Evolutionary conservation across 2,888 invertebrate genomes (phyloP).

Genomic region (Cheilosia vernalis): DNA sequence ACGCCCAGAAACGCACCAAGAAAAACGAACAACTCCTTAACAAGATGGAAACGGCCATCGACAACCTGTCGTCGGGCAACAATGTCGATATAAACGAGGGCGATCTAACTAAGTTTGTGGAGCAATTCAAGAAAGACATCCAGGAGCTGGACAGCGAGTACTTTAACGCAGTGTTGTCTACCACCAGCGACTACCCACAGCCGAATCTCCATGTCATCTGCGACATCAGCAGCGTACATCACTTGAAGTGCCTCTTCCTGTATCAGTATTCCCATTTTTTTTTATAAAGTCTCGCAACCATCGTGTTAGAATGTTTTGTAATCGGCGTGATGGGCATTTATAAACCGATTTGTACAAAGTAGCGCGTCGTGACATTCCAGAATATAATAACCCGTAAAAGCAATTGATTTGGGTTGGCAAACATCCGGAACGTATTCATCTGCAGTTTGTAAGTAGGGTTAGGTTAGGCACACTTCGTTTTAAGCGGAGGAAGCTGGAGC

Average conservation of each 20-base stretch:
- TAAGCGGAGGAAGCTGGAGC: too few relatives aligned
- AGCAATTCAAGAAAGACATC: constrained; percentile 81
- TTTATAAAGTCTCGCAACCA: not conserved
- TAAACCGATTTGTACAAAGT: not conserved
- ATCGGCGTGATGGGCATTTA: not conserved
- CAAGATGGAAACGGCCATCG: constrained; percentile 81
- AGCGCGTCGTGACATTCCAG: too few relatives aligned
- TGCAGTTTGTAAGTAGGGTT: too few relatives aligned
- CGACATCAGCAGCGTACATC: not conserved
- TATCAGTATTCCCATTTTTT: constrained; percentile 42
- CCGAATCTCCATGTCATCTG: not conserved
- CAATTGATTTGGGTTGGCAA: too few relatives aligned
- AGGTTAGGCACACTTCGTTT: too few relatives aligned
- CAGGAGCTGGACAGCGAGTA: constrained; percentile 81
- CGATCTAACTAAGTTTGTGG: constrained; percentile 80
- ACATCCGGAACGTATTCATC: too few relatives aligned
- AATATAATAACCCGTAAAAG: too few relatives aligned
- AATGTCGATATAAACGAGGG: constrained; percentile 80
- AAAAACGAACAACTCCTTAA: constrained; percentile 80
- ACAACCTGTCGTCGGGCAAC: constrained; percentile 80
- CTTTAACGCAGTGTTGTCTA: constrained; percentile 79
- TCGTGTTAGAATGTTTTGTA: not conserved
- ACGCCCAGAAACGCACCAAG: constrained; percentile 79
- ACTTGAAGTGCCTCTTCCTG: constrained; percentile 42
- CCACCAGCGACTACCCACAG: constrained; percentile 39